Evolutionary conservation across 2,888 invertebrate genomes (phyloP).

Genomic region (Hirtodrosophila trivittata): DNA sequence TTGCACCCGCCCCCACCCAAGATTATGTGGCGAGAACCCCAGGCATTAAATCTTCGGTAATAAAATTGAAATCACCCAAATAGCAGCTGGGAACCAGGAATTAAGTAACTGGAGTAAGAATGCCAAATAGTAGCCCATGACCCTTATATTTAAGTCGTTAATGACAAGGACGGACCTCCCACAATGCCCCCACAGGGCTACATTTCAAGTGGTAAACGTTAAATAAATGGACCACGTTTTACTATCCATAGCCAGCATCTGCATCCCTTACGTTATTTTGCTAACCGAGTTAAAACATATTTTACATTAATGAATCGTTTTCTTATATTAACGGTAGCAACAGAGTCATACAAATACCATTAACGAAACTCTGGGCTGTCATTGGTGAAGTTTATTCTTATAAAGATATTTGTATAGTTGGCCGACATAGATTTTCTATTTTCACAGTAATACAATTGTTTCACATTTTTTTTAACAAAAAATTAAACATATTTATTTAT

Average conservation of each 20-base stretch:
- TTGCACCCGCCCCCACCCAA: slow-evolving; percentile 6
- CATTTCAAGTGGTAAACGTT: slow-evolving; percentile 47
- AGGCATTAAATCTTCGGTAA: slow-evolving; percentile 69
- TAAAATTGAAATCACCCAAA: slow-evolving; percentile 81
- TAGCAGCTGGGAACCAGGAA: slow-evolving; percentile 25
- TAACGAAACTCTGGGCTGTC: too few species aligned
- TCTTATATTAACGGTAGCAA: slow-evolving; percentile 1
- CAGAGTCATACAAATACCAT: neutral
- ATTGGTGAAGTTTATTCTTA: too few species aligned
- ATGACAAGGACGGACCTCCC: slow-evolving; percentile 53
- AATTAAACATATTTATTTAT: too few species aligned
- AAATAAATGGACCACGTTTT: slow-evolving; percentile 45
- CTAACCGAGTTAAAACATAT: slow-evolving; percentile 67
- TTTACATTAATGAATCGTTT: slow-evolving; percentile 66
- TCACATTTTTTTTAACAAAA: too few species aligned
- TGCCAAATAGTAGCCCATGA: slow-evolving; percentile 47
- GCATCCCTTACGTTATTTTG: slow-evolving; percentile 46
- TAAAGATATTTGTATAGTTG: too few species aligned
- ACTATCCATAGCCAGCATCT: slow-evolving; percentile 14
- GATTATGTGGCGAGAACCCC: slow-evolving; percentile 37
- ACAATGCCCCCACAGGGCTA: slow-evolving; percentile 49
- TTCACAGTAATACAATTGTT: too few species aligned
- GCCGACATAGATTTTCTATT: too few species aligned
- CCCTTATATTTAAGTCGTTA: slow-evolving; percentile 61
- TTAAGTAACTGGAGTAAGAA: slow-evolving; percentile 46